These are phyloP conservation scores for Eupithecia inturbata DNA, from an alignment of 2,888 invertebrate species.

Conservation along the genomic window DNA sequence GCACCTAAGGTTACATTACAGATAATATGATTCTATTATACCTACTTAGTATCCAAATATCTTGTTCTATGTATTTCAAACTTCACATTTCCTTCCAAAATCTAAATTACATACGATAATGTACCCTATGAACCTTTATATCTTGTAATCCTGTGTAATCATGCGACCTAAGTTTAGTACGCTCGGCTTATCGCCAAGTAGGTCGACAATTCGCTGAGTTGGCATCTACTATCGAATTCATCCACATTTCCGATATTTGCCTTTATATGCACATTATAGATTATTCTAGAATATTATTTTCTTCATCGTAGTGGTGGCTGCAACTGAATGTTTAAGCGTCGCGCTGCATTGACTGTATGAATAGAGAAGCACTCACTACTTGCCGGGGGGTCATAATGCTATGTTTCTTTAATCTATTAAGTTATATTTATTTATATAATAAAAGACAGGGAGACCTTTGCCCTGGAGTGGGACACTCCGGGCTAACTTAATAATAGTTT, in stretches of 20 bases:
- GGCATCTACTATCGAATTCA: slow-evolving; percentile 30
- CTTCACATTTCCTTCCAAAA: neutral
- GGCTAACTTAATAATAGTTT: too few relatives aligned
- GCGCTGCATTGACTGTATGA: neutral
- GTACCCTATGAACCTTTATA: neutral
- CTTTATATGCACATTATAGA: slow-evolving; percentile 15
- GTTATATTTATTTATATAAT: too few relatives aligned
- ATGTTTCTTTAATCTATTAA: too few relatives aligned
- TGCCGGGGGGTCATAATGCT: too few relatives aligned
- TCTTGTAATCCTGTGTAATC: slow-evolving; percentile 4
- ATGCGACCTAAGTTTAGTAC: slow-evolving; percentile 27
- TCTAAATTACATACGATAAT: slow-evolving; percentile 1
- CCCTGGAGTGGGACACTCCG: too few relatives aligned
- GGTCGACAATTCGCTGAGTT: slow-evolving; percentile 43
- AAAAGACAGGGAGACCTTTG: too few relatives aligned
- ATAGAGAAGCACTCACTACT: too few relatives aligned
- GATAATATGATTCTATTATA: neutral
- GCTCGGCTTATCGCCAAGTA: slow-evolving; percentile 44
- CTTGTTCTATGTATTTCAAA: neutral
- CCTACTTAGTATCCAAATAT: neutral
- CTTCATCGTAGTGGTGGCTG: neutral
- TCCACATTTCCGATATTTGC: slow-evolving; percentile 14
- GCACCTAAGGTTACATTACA: neutral
- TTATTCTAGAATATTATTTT: neutral
- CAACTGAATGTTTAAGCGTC: neutral